These are phyloP conservation scores for Sphaeridia pumilis DNA, from an alignment of 2,888 invertebrate species.

Conservation along the genomic window DNA sequence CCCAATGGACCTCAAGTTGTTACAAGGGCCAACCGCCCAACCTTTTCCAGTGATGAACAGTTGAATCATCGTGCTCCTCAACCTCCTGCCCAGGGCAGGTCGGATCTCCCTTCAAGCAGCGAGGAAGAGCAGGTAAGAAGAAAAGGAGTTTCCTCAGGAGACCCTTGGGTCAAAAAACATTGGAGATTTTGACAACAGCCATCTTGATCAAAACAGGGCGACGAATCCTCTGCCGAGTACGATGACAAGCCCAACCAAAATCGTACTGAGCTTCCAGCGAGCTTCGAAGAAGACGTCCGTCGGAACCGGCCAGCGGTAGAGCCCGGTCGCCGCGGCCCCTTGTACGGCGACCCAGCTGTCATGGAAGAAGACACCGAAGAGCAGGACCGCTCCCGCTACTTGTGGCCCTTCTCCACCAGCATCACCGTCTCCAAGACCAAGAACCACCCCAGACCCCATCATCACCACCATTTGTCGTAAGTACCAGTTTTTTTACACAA, in stretches of 20 bases:
- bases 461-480: conserved; percentile 9
- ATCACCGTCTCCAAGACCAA: conserved; percentile 13
- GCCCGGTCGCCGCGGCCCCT: conserved; percentile 2
- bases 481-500: too few relatives aligned
- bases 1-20: background rate
- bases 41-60: background rate
- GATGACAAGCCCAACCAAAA: conserved; percentile 1
- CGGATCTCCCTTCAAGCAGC: conserved; percentile 10
- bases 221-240: background rate
- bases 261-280: conserved; percentile 18
- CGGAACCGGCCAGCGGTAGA: conserved; percentile 18
- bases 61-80: background rate
- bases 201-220: background rate
- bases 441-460: background rate
- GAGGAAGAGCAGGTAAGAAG: conserved; percentile 16
- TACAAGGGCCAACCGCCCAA: too few relatives aligned
- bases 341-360: conserved; percentile 29
- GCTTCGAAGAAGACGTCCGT: conserved; percentile 25
- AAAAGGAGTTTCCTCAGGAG: too few relatives aligned
- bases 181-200: background rate
- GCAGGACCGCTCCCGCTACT: conserved; percentile 21
- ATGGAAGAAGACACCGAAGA: conserved; percentile 26
- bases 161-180: too few relatives aligned
- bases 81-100: background rate
- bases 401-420: conserved; percentile 31